These are phyloP conservation scores for Cossypha niveicapilla DNA, from an alignment of 2,797 vertebrate genomes.

Conservation along the genomic window DNA sequence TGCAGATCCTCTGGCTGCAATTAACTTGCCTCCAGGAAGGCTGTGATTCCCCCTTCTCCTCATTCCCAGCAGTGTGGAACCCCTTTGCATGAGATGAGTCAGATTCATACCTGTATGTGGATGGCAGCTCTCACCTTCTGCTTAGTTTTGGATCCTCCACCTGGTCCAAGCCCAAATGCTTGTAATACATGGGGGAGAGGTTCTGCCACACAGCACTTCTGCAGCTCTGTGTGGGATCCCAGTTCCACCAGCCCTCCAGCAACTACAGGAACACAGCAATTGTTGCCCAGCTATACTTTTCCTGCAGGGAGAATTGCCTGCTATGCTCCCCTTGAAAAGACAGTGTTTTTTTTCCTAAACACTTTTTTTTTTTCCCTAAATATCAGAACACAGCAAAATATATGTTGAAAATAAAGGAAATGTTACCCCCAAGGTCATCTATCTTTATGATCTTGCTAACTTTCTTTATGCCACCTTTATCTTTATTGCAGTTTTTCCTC, in stretches of 20 bases:
- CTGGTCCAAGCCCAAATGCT: neutral
- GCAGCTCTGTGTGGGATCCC: neutral
- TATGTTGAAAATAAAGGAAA: neutral
- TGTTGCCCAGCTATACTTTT: neutral
- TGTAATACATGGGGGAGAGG: neutral
- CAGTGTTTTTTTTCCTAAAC: neutral
- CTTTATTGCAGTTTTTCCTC: neutral
- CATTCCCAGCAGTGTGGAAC: neutral
- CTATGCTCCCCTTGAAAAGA: neutral
- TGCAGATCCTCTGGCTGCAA: neutral
- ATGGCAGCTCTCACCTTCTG: neutral
- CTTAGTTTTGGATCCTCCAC: neutral
- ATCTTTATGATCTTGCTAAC: neutral
- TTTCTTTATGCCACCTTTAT: neutral
- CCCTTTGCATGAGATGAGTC: neutral
- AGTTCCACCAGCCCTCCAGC: neutral
- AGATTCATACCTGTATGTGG: neutral
- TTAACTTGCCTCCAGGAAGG: neutral
- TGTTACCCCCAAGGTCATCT: neutral
- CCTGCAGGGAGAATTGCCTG: neutral
- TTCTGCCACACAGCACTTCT: neutral
- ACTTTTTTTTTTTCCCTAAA: rapidly evolving
- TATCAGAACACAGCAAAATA: neutral
- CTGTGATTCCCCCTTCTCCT: neutral
- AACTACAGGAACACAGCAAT: neutral